Evolutionary conservation across 2,113 vertebrate genomes (phyloP).

Genomic region (Ageneiosus marmoratus): DNA sequence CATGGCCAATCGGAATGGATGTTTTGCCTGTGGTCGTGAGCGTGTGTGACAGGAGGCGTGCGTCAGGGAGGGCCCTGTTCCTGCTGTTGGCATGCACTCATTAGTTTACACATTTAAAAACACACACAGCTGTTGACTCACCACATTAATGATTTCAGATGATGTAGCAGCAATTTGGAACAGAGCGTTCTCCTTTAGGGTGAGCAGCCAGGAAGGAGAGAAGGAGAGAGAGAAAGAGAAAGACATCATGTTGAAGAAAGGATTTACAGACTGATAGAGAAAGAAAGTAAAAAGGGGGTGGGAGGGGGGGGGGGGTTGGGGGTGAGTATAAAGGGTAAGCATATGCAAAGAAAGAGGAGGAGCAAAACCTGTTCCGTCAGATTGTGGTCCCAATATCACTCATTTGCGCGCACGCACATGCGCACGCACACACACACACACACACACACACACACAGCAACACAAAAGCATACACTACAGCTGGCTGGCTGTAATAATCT

Average conservation of each 20-base stretch:
- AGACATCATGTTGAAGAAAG: background rate
- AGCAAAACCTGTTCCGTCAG: background rate
- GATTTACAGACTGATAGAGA: constrained; percentile 4
- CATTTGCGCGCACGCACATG: background rate
- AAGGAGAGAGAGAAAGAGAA: constrained; percentile 17
- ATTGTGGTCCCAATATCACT: background rate
- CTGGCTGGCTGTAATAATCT: constrained; percentile 83
- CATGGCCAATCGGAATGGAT: constrained; percentile 67
- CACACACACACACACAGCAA: constrained; percentile 10
- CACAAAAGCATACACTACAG: constrained; percentile 62
- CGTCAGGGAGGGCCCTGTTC: constrained; percentile 37
- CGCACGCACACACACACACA: background rate
- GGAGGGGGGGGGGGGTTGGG: background rate
- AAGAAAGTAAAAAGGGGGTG: background rate
- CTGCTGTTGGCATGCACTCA: constrained; percentile 61
- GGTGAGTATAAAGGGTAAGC: background rate
- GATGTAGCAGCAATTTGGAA: constrained; percentile 72
- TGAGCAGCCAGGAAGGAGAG: constrained; percentile 18
- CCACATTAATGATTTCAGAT: constrained; percentile 71
- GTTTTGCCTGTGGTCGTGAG: constrained; percentile 51
- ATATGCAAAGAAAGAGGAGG: constrained; percentile 28
- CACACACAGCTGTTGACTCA: constrained; percentile 83
- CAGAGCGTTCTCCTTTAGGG: constrained; percentile 53
- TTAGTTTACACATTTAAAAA: constrained; percentile 79
- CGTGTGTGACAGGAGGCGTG: constrained; percentile 47